phyloP scores from a whole-genome alignment of 2,797 vertebrate genomes.

The Morelia viridis region DNA sequence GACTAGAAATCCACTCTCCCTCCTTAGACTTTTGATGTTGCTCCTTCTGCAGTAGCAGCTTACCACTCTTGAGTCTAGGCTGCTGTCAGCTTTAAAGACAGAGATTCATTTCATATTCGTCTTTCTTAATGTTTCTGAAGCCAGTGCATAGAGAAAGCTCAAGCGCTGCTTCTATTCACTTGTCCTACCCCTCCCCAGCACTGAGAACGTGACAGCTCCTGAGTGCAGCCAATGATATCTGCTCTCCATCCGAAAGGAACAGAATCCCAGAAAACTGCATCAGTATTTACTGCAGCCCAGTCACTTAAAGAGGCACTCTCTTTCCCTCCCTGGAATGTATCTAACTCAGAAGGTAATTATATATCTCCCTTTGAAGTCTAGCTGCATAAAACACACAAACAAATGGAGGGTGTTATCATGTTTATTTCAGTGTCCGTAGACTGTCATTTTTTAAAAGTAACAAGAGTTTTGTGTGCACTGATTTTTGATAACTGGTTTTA shows the following conservation, averaged over 20 bases:
- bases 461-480: background rate
- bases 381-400: background rate
- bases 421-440: background rate
- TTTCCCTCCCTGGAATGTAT: background rate
- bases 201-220: slow-evolving; percentile 61
- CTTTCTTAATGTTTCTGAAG: slow-evolving; percentile 49
- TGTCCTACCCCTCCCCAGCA: slow-evolving; percentile 58
- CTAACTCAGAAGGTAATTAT: background rate
- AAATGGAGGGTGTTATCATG: background rate
- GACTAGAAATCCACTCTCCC: slow-evolving; percentile 3
- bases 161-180: slow-evolving; percentile 58
- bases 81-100: slow-evolving; percentile 59
- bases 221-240: slow-evolving; percentile 60
- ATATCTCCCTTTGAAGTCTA: background rate
- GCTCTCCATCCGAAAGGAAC: slow-evolving; percentile 56
- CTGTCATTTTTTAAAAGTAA: background rate
- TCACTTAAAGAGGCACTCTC: slow-evolving; percentile 61
- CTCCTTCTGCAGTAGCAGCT: slow-evolving; percentile 49
- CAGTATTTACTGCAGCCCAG: slow-evolving; percentile 59
- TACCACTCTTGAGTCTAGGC: slow-evolving; percentile 55
- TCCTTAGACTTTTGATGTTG: slow-evolving; percentile 26
- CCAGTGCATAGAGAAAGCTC: slow-evolving; percentile 50
- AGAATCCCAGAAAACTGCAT: slow-evolving; percentile 53
- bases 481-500: background rate
- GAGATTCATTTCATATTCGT: slow-evolving; percentile 55